Base-by-base conservation (phyloP, 2,113 vertebrate species). In the Carlito syrichta region DNA sequence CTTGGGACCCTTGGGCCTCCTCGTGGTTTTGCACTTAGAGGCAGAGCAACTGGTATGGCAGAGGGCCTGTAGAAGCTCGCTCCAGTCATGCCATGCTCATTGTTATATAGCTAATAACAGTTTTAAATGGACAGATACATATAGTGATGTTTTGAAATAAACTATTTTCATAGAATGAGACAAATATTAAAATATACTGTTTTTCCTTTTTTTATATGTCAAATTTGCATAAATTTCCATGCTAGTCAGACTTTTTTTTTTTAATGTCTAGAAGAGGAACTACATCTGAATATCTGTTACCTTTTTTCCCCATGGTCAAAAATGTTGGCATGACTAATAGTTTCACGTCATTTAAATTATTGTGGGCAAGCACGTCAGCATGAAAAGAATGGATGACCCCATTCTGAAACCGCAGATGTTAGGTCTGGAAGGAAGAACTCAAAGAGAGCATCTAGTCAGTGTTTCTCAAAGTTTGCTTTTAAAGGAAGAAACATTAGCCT, bases 401-500 rank as follows among this genome's bases (percentile, higher is more conserved):
- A 1, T 35, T 78, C 54, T 52, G 35, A 43, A 63, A 22, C 43
- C 38, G 50, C 32, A 27, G 22, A 6, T 43, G 73, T 35, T 60
- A 32, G 85, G 22, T 5, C 43, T 40, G 38, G 35, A 69, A 43
- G 13, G 48, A 69, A 43, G 13, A 40, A 20, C 14, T 38, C 2
- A 7, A 10, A 78, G 23, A 32, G 20, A 62, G 23, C 43, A 19
- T 48, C 50, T 22, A 32, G 50, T 19, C 58, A 23, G 13, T 25
- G 52, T 71, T 69, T 43, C 89, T 78, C 68, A 52, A 63, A 73
- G 16, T 62, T 92, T 38, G 68, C 5, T 85, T 94, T 91, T 43
- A 50, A 60, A 81, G 27, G 66, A 35, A 86, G 40, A 82, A 82
- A 66, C 38, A 19, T 48, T 60, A 96, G 40, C 35, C 68, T 86